Base-by-base conservation (phyloP, 2,888 invertebrate species). In the Scelioninae gen. 2 region DNA sequence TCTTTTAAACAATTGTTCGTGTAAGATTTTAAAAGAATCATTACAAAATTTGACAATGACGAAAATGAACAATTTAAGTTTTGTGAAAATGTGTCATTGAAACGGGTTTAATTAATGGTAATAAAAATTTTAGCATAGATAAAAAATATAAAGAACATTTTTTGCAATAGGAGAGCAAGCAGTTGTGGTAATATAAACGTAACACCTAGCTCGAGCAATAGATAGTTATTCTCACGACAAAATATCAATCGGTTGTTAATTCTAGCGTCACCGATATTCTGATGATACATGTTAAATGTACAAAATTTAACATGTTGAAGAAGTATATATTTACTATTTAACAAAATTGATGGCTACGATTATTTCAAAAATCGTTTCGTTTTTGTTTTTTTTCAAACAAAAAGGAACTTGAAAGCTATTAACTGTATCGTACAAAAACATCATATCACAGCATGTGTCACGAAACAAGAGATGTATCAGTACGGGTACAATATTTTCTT, bases 391-490 rank as follows among this genome's bases (percentile, higher is more conserved):
- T 64, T 43, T n/a, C 35, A 63, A 63, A 63, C 63, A 50, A 70
- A 9, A 35, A 57, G 58, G 48, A 46, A 46, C 28, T 61, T 19
- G 67, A 41, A 50, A 67, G 57, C 48, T 69, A 58, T 39, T 57
- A 70, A 63, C 53, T 64, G 69, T 65, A 60, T 31, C 45, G 69
- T 74, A 74, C 69, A 74, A 70, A 68, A 74, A 69, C 69, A 74
- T 74, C 65, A 68, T 73, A 74, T 74, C 74, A 74, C 74, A 74
- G 74, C 74, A 70, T 16, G 65, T 74, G 63, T 74, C 70, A 71
- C 70, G 48, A 74, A 74, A 74, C 46, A 63, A 74, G 71, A 67
- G 63, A 74, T 74, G 68, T 48, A 74, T 68, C 60, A 61, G 52
- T 69, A 73, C 67, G 64, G 55, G 65, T 9, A 43, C 46, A 68